A percentile compares a stretch with the other conserved stretches of the same genome.
phyloP scores from a whole-genome alignment of 2,797 vertebrate species.

The Danio kyathit region DNA sequence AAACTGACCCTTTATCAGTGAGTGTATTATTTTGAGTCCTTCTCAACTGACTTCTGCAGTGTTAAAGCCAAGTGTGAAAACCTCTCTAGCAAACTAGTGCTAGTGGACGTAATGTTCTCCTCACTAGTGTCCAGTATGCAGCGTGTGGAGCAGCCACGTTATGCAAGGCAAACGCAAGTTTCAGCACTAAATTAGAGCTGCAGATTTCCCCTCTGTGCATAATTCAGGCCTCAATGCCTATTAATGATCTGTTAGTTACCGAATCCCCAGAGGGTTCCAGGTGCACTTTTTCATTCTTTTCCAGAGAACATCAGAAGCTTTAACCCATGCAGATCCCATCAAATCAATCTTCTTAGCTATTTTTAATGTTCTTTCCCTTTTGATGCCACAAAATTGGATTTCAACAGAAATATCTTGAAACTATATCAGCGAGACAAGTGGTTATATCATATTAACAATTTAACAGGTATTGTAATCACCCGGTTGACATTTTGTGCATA shows the following conservation, averaged over 20 bases:
- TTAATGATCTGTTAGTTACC: conserved; percentile 7
- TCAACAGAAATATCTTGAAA: background rate
- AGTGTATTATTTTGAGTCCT: background rate
- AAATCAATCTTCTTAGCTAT: background rate
- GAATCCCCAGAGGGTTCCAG: background rate
- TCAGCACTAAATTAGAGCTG: conserved; percentile 5
- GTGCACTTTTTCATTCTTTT: background rate
- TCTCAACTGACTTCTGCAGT: conserved; percentile 15
- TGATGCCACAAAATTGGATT: background rate
- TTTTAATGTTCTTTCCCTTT: background rate
- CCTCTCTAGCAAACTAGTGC: conserved; percentile 34
- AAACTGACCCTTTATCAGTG: background rate
- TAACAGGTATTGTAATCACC: no score
- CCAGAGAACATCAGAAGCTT: background rate
- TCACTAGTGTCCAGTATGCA: conserved; percentile 16
- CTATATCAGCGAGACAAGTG: background rate
- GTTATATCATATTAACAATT: background rate
- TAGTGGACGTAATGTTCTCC: conserved; percentile 18
- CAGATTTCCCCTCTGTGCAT: conserved; percentile 15
- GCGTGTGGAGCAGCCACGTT: conserved; percentile 3
- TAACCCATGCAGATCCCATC: conserved; percentile 1
- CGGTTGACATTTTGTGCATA: no score
- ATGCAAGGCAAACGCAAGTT: conserved; percentile 29
- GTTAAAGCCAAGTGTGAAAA: conserved; percentile 24
- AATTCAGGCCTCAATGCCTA: background rate